These are phyloP conservation scores for cat (Felis catus) DNA, from an alignment of 2,113 vertebrate species.

Conservation along the genomic window DNA sequence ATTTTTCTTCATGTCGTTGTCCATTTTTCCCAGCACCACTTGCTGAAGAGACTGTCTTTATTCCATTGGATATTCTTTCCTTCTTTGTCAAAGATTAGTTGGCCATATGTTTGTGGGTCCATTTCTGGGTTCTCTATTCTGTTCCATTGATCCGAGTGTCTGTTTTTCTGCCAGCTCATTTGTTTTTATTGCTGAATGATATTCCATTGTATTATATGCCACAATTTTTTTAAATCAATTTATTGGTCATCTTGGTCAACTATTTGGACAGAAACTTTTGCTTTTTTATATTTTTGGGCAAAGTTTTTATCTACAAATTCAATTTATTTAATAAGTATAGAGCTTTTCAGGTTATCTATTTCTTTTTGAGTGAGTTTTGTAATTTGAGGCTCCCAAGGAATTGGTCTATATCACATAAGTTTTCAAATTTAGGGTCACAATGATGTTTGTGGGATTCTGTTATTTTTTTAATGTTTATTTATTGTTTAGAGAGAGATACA, in stretches of 20 bases:
- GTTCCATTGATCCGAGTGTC: too few species aligned
- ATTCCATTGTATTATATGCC: not conserved
- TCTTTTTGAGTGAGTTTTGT: not conserved
- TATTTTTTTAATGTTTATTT: not conserved
- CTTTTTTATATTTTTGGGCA: not conserved
- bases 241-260: not conserved
- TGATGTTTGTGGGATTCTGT: not conserved
- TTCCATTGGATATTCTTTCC: too few species aligned
- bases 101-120: too few species aligned
- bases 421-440: not conserved
- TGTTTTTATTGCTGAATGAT: not conserved
- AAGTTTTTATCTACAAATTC: not conserved
- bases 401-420: not conserved
- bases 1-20: too few species aligned
- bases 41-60: too few species aligned
- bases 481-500: too few species aligned
- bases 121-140: too few species aligned
- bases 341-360: not conserved
- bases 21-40: too few species aligned
- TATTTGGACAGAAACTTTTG: not conserved
- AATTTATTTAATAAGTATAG: not conserved
- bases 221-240: not conserved
- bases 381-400: not conserved
- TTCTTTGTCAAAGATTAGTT: too few species aligned
- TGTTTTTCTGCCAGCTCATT: not conserved